Base-by-base conservation (phyloP, 2,888 invertebrate species). In the Ichneumoninae sp. region DNA sequence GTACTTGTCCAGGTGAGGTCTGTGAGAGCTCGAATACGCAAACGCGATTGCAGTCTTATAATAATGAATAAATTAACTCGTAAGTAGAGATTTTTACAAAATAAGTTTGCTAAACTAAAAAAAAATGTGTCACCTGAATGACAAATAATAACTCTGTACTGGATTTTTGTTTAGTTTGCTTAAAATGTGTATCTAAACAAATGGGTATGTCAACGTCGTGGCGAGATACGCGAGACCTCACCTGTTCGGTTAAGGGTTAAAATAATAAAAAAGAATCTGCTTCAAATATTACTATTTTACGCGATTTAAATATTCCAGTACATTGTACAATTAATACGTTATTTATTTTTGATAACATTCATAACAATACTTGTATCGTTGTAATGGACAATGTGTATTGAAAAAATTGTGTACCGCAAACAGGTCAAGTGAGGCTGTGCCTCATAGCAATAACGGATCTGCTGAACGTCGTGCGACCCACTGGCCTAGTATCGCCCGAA, bases 371-470 rank as follows among this genome's bases (percentile, higher is more conserved):
- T 52, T 22, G 26, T 30, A 71, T 5, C 16, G 69, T 47, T 44
- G 91, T 96, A 4, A 57, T 69, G 36, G 19, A 52, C 71, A 78
- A 22, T 78, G 50, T 80, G 78, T 36, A n/a, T 19, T 36, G 19
- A 30, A n/a, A 68, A 54, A 77, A 50, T 81, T 54, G 5, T 54
- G 2, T 79, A 47, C 81, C 74, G 76, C 87, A 62, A 87, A 47
- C 80, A 93, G 93, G 89, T 82, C 91, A 93, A 89, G 90, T 93
- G 57, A 96, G 99, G 30, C 94, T 99, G 87, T 97, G 98, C 3
- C 95, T 99, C 82, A 98, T 99, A 96, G 96, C 96, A 83, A 95
- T 98, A 52, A 96, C 97, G 85, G 98, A 99, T 93, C 94, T 99
- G 86, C 94, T 99, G 88, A 97, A 97, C 84, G 96, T 97, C 81